Percentiles rank a stretch among this genome's conserved stretches.
These are phyloP conservation scores for Sylvilagus bachmani DNA, from an alignment of 2,113 vertebrate genomes.

Conservation along the genomic window DNA sequence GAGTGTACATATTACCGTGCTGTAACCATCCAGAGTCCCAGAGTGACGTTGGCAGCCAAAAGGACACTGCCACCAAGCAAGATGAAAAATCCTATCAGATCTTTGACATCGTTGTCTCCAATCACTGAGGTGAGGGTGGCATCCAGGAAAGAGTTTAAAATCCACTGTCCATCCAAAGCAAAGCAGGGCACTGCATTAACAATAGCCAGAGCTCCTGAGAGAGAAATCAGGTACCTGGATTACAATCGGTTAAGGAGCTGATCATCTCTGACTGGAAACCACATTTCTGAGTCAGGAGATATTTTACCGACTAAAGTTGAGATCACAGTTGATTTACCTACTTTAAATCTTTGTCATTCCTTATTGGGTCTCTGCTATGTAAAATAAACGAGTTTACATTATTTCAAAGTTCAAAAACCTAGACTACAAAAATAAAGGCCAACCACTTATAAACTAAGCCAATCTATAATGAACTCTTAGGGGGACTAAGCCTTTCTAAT, in stretches of 20 bases:
- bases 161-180: slow-evolving; percentile 98
- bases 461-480: slow-evolving; percentile 40
- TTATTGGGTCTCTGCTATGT: slow-evolving; percentile 48
- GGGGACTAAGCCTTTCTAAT: slow-evolving; percentile 28
- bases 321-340: not conserved
- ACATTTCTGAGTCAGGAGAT: slow-evolving; percentile 13
- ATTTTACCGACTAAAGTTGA: not conserved
- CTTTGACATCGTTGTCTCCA: slow-evolving; percentile 93
- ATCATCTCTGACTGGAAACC: not conserved
- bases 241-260: slow-evolving; percentile 83
- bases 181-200: slow-evolving; percentile 99
- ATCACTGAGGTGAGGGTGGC: slow-evolving; percentile 94
- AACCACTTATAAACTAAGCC: slow-evolving; percentile 36
- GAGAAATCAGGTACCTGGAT: slow-evolving; percentile 95
- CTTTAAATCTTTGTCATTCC: slow-evolving; percentile 46
- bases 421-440: slow-evolving; percentile 56
- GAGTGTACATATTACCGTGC: slow-evolving; percentile 90
- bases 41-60: slow-evolving; percentile 96
- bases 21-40: slow-evolving; percentile 99
- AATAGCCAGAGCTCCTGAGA: slow-evolving; percentile 97
- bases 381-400: slow-evolving; percentile 54
- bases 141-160: slow-evolving; percentile 97
- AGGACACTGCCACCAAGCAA: slow-evolving; percentile 96
- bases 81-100: slow-evolving; percentile 97
- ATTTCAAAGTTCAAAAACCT: slow-evolving; percentile 61